Conservation (phyloP, 1,140 invertebrate genomes). For the Drosophila bocki region DNA sequence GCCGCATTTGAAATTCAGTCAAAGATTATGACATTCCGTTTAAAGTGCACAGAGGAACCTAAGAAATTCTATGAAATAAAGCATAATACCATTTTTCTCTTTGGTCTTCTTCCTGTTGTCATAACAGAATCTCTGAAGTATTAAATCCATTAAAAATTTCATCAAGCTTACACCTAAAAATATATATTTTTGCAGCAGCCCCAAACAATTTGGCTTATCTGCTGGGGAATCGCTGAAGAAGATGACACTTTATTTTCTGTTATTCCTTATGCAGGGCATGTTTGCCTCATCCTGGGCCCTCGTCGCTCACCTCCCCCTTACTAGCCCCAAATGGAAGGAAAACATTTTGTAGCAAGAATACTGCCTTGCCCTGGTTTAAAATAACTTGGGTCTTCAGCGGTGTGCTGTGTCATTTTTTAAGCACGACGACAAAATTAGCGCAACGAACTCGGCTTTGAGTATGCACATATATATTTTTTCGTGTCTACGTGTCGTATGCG, state of each 20-base stretch:
- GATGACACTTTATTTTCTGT: conserved; percentile 52
- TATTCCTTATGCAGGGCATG: conserved; percentile 48
- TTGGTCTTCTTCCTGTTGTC: neutral
- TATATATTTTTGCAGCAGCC: conserved; percentile 10
- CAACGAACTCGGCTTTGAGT: conserved; percentile 46
- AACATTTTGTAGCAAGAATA: neutral
- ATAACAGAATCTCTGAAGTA: neutral
- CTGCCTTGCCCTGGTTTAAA: conserved; percentile 49
- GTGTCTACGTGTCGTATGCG: conserved; percentile 65
- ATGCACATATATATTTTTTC: conserved; percentile 21
- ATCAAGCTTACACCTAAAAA: conserved; percentile 6
- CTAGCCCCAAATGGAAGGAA: conserved; percentile 6
- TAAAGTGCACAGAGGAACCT: neutral
- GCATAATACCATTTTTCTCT: neutral
- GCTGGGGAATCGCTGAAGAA: conserved; percentile 18
- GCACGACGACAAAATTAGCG: conserved; percentile 69
- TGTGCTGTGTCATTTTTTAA: conserved; percentile 45
- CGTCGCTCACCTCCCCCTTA: neutral
- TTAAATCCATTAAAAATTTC: conserved; percentile 34
- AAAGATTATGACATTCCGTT: neutral
- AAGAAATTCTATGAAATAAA: neutral
- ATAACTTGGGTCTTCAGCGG: conserved; percentile 26
- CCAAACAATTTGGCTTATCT: conserved; percentile 40
- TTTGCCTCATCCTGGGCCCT: conserved; percentile 17
- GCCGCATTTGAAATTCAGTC: neutral